phyloP scores from a whole-genome alignment of 1,140 invertebrate species.

The Whitmania pigra region DNA sequence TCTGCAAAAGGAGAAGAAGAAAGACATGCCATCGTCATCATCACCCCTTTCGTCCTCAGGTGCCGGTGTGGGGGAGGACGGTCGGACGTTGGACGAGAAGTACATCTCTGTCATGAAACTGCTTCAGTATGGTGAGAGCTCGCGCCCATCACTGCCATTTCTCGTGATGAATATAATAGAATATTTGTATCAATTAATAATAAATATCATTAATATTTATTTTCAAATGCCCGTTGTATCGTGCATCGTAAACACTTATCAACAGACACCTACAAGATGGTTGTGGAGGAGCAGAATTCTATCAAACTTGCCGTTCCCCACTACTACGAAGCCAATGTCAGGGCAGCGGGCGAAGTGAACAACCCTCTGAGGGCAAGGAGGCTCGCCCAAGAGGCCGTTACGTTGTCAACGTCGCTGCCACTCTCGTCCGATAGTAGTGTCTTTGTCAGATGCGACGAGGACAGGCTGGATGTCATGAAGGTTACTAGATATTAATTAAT shows the following conservation, averaged over 20 bases:
- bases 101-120: constrained; percentile 74
- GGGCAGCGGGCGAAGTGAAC: constrained; percentile 63
- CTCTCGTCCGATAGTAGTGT: constrained; percentile 85
- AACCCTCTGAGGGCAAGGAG: constrained; percentile 76
- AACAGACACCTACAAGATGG: constrained; percentile 78
- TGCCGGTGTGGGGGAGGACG: not conserved
- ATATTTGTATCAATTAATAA: too few species aligned
- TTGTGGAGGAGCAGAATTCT: constrained; percentile 61
- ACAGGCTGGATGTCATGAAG: constrained; percentile 88
- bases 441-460: constrained; percentile 86
- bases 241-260: constrained; percentile 17
- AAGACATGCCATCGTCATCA: not conserved
- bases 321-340: constrained; percentile 78
- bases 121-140: constrained; percentile 64
- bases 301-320: constrained; percentile 73
- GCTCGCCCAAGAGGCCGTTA: constrained; percentile 86
- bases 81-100: constrained; percentile 45
- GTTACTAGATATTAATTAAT: constrained; percentile 41
- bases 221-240: too few species aligned
- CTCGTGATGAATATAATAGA: too few species aligned
- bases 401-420: constrained; percentile 80
- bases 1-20: constrained; percentile 5
- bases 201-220: too few species aligned
- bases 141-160: too few species aligned
- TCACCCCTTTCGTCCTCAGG: not conserved